A percentile compares a stretch with the other conserved stretches of the same genome.
These are phyloP conservation scores for Hippocampus kuda DNA, from an alignment of 2,797 vertebrate genomes.

Conservation along the genomic window DNA sequence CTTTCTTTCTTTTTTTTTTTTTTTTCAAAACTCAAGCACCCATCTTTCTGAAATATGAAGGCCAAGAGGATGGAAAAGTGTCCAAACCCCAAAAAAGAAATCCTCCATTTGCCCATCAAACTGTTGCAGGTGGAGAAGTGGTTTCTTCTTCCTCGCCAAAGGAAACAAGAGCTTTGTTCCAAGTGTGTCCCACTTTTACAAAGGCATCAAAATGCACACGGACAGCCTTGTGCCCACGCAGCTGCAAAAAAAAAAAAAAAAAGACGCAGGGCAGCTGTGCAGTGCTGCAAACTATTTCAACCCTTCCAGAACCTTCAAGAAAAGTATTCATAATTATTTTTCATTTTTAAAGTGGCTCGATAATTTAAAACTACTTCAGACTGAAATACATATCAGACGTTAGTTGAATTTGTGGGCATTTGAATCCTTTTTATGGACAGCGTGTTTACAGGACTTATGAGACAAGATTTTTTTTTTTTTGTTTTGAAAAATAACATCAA, in stretches of 20 bases:
- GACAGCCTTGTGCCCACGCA: neutral
- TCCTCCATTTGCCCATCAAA: neutral
- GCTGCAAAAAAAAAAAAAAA: neutral
- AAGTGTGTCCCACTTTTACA: neutral
- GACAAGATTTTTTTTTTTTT: too few relatives aligned
- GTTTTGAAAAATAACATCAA: too few relatives aligned
- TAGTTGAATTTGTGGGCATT: too few relatives aligned
- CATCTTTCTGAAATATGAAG: neutral
- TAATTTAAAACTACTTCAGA: too few relatives aligned
- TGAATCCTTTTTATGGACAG: too few relatives aligned
- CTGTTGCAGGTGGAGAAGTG: neutral
- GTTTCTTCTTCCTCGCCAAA: neutral
- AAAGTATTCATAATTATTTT: too few relatives aligned
- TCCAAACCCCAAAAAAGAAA: neutral
- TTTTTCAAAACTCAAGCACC: neutral
- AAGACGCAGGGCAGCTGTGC: neutral
- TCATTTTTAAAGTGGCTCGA: too few relatives aligned
- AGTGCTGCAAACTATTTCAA: too few relatives aligned
- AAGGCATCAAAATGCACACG: neutral
- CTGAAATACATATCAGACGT: too few relatives aligned
- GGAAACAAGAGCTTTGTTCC: neutral
- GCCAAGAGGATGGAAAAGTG: neutral
- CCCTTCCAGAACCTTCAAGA: too few relatives aligned
- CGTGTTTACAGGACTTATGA: too few relatives aligned
- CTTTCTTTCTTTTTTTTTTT: neutral